Evolutionary conservation across 2,888 invertebrate genomes (phyloP), one percentile per base, ranked within the genome.

Genomic region (Aelia acuminata): DNA sequence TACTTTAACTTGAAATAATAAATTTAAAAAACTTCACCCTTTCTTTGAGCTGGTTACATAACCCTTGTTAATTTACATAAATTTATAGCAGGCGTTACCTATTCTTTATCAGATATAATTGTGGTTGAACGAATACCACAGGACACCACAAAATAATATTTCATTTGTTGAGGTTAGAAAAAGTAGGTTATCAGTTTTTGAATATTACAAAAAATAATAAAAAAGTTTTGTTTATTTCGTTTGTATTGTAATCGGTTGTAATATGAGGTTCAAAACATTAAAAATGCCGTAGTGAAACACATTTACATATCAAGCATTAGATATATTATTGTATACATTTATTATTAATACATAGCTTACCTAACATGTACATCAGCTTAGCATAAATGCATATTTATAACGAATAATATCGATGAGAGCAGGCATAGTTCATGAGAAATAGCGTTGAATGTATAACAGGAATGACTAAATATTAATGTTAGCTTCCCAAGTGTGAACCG

Each of bases 301-400:
- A 70, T 70, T 70, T 35, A 18, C 63, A 35, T 70, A 70, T 35
- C 20, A 35, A 70, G 13, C 63, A 70, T 70, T 35, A 18, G 18
- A 20, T 70, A 70, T 35, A 35, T 70, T 26, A 31, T 63, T 31
- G n/a, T n/a, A n/a, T n/a, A 63, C 26, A 63, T 63, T 63, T 15
- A 31, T 31, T 35, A 70, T 70, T 70, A 70, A 35, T 20, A 35
- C 7, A 1, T 18, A 35, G 18, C 31, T 1, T 7, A 35, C 63
- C 31, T 18, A 11, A 13, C 1, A 31, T 4, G 31, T 63, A 31
- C 26, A 63, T 63, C 26, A 31, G 3, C 31, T 70, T 35, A 18
- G 35, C 63, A 70, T 70, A 70, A 70, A 70, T 70, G 63, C 63
- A 70, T 70, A 70, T 70, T 70, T 35, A 70, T 35, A 70, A 70